Conservation (phyloP, 2,113 vertebrate species). For the Spea bombifrons region DNA sequence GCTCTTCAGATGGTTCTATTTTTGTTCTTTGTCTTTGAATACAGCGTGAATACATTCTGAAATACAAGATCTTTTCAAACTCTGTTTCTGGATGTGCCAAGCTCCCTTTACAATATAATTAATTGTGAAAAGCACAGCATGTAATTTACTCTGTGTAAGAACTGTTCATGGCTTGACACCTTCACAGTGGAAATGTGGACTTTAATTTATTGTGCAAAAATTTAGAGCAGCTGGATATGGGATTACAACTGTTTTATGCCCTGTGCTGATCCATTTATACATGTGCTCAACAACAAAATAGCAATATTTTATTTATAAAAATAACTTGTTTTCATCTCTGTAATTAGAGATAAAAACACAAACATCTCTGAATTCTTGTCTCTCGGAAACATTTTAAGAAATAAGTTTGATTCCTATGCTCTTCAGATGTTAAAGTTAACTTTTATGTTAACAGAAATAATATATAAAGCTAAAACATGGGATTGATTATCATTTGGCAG, state of each 20-base stretch:
- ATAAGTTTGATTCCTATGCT: too few relatives aligned
- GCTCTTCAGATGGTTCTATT: background rate
- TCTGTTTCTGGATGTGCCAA: constrained; percentile 15
- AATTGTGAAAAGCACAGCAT: constrained; percentile 31
- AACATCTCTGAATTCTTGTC: too few relatives aligned
- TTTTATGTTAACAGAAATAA: too few relatives aligned
- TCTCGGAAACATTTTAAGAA: too few relatives aligned
- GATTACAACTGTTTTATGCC: constrained; percentile 41
- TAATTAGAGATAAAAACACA: too few relatives aligned
- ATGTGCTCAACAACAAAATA: constrained; percentile 30
- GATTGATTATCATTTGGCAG: too few relatives aligned
- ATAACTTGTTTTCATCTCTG: too few relatives aligned
- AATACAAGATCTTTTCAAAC: background rate
- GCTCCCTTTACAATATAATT: constrained; percentile 31
- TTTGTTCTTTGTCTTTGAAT: background rate
- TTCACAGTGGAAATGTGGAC: constrained; percentile 33
- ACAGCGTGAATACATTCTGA: background rate
- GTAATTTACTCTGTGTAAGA: constrained; percentile 30
- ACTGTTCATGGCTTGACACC: constrained; percentile 31
- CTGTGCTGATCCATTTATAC: constrained; percentile 25
- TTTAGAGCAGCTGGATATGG: constrained; percentile 31
- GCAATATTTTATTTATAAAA: constrained; percentile 24
- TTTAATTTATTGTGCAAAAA: constrained; percentile 41
- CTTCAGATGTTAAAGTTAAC: too few relatives aligned
- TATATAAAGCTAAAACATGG: too few relatives aligned